These are phyloP conservation scores for Dinomys branickii DNA, from an alignment of 2,113 vertebrate genomes.

Conservation along the genomic window DNA sequence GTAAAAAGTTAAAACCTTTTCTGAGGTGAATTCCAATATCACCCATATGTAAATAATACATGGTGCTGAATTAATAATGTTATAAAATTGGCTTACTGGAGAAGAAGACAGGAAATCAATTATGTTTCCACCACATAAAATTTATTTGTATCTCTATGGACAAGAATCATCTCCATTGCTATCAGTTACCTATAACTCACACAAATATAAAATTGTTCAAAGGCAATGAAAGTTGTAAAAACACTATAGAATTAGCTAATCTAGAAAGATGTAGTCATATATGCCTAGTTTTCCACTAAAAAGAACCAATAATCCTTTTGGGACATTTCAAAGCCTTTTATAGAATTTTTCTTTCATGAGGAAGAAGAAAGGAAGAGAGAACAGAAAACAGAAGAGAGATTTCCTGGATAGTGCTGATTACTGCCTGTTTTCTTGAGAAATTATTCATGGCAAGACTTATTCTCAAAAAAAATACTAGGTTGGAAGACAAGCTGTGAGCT, in stretches of 20 bases:
- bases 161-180: background rate
- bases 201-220: background rate
- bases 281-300: background rate
- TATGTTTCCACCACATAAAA: background rate
- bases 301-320: background rate
- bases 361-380: background rate
- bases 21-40: background rate
- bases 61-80: background rate
- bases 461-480: background rate
- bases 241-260: background rate
- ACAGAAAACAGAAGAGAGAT: background rate
- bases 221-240: background rate
- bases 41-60: background rate
- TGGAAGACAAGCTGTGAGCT: background rate
- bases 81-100: background rate
- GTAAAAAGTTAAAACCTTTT: slow-evolving; percentile 15
- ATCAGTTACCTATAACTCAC: background rate
- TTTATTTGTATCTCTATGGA: background rate
- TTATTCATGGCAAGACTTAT: background rate
- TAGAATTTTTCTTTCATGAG: background rate
- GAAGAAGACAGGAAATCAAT: background rate
- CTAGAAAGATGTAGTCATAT: background rate
- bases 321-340: background rate
- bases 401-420: background rate
- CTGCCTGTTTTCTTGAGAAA: background rate